Conservation (phyloP, 1,140 invertebrate genomes). For the Leptinotarsa undecemlineata region DNA sequence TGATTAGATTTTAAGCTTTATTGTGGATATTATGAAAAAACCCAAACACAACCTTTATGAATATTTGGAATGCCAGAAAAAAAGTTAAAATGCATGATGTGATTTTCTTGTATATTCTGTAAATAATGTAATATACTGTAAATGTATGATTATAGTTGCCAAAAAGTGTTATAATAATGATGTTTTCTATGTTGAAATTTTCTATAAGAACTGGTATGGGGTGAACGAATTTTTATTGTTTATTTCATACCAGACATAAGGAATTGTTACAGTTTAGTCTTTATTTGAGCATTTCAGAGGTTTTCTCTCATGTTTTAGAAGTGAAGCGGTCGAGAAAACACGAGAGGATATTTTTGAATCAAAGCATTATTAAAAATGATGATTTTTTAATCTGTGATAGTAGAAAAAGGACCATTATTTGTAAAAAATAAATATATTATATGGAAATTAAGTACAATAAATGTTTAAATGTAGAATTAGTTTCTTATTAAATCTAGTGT, state of each 20-base stretch:
- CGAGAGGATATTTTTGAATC: constrained; percentile 21
- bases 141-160: constrained; percentile 44
- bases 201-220: constrained; percentile 34
- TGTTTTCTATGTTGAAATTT: constrained; percentile 41
- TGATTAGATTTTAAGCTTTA: too few species aligned
- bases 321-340: neutral
- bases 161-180: constrained; percentile 35
- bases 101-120: constrained; percentile 29
- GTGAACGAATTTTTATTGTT: constrained; percentile 20
- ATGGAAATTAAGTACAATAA: constrained; percentile 52
- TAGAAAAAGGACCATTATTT: constrained; percentile 56
- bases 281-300: constrained; percentile 25
- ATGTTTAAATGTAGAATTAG: constrained; percentile 50
- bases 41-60: too few species aligned
- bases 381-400: constrained; percentile 56
- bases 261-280: constrained; percentile 38
- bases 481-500: neutral
- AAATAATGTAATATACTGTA: constrained; percentile 45
- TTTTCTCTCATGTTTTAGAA: neutral
- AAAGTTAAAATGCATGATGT: too few species aligned
- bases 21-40: too few species aligned
- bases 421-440: constrained; percentile 53
- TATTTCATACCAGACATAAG: constrained; percentile 28
- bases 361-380: constrained; percentile 44
- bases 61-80: too few species aligned